These are phyloP conservation scores for Percina caprodes DNA, from an alignment of 2,113 vertebrate genomes.

Conservation along the genomic window DNA sequence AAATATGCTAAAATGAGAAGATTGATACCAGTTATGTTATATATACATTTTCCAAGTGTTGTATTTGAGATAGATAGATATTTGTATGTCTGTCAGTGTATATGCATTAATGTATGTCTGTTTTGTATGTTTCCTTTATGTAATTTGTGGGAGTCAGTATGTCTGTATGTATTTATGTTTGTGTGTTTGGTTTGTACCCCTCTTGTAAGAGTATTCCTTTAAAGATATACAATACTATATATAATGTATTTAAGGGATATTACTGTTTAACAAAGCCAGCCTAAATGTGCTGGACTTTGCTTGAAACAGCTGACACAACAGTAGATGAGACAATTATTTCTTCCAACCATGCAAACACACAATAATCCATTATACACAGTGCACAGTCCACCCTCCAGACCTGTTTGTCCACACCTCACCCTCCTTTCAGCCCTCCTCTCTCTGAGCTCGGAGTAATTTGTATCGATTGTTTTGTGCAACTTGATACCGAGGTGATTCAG, in stretches of 20 bases:
- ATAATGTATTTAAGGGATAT: neutral
- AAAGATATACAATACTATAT: neutral
- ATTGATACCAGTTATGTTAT: neutral
- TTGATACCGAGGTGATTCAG: conserved; percentile 55
- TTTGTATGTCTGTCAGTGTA: too few species aligned
- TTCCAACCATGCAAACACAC: neutral
- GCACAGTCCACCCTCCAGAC: neutral
- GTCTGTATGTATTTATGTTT: too few species aligned
- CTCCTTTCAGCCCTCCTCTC: conserved; percentile 26
- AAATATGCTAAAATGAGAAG: neutral
- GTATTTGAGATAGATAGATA: too few species aligned
- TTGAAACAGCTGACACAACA: conserved; percentile 5
- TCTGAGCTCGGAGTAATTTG: conserved; percentile 56
- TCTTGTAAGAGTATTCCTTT: neutral
- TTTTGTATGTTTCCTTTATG: too few species aligned
- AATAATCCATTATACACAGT: neutral
- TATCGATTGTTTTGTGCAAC: conserved; percentile 70
- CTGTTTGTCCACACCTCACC: conserved; percentile 34
- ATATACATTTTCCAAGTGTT: too few species aligned
- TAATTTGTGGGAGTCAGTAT: too few species aligned
- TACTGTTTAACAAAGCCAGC: neutral
- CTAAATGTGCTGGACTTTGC: neutral
- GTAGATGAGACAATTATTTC: neutral
- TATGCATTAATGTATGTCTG: too few species aligned
- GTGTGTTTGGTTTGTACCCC: too few species aligned